Evolutionary conservation across 2,113 vertebrate genomes (phyloP), one percentile per base, ranked within the genome.

Genomic region (Plecturocebus donacophilus): DNA sequence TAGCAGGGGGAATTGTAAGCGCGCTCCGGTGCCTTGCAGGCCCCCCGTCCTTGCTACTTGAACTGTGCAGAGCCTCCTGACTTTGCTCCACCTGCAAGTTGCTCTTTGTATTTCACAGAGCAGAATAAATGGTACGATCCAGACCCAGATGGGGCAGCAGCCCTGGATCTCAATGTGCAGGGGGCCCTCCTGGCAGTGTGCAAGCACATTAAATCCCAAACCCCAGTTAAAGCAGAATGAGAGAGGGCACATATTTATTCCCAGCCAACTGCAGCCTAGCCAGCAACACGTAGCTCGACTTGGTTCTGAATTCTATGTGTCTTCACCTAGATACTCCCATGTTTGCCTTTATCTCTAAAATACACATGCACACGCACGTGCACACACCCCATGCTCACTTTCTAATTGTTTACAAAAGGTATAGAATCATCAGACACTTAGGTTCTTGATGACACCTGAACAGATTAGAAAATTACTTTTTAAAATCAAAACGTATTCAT

Each of bases 381-480:
- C 17, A 38, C 38, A 38, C 17, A 27, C 11, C 9, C 30, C 49
- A 25, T 1, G n/a, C 88, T 83, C 56, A 82, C 16, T 70, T 80
- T 68, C 25, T 49, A 75, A 75, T 77, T 83, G 45, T 95, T 92
- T 68, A 71, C 30, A 61, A 35, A 77, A 92, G 70, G 42, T 52
- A 86, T 40, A 71, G 79, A 90, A 38, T 76, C 54, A 47, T 64
- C 49, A 83, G 32, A 40, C 35, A 38, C 64, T 19, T 79, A 40
- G 66, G 64, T 49, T 87, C 45, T 75, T 73, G 61, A 85, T 10
- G 47, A 91, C 7, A 86, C 82, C 58, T 38, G 54, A 79, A 77
- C 12, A 75, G 27, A 90, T 64, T 92, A 83, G 56, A 83, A 94
- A 97, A 76, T 47, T 75, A 54, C 49, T 68, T 96, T 89, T 71